Base-by-base conservation (phyloP, 2,113 vertebrate species). In the Stomatorhinus ivindoensis region DNA sequence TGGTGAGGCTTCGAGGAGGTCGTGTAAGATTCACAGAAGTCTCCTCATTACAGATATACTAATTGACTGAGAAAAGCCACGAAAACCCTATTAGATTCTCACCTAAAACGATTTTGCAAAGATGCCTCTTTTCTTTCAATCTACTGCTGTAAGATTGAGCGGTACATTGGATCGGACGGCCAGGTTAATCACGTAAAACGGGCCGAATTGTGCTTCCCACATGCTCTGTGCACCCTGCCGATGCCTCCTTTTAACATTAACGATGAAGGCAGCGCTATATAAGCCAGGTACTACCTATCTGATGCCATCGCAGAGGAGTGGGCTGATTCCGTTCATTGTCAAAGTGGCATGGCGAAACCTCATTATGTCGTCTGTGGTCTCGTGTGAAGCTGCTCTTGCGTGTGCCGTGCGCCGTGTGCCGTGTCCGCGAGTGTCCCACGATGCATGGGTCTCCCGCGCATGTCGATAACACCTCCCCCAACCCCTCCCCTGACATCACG, bases 391-490 rank as follows among this genome's bases (percentile, higher is more conserved):
- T 46, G 42, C 76, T 9, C 76, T 9, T n/a, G 19, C 4, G 39
- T 44, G 27, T 39, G 50, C 39, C 19, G 10, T 15, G 51, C n/a
- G n/a, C n/a, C n/a, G n/a, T 46, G 31, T 44, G 51, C 42, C 11
- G 11, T 17, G n/a, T n/a, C 53, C 58, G 21, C 44, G 4, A 24
- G 61, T 31, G 58, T 73, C 61, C 31, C 55, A 39, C 80, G 15
- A 39, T 51, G 85, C 47, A 35, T 87, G 61, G 46, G 27, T 87
- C 44, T 17, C 85, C 48, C 47, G 21, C 19, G 88, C 90, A 91
- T 89, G 85, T 27, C 17, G 2, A n/a, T 58, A 61, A 58, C 17
- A 61, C 89, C 31, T 85, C 88, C 10, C 24, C n/a, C 58, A 21
- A n/a, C n/a, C 61, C 61, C n/a, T 69, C 27, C 61, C 27, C 13